A percentile compares a stretch with the other conserved stretches of the same genome.
phyloP scores from a whole-genome alignment of 2,113 vertebrate genomes.

The Dipodomys stephensi region DNA sequence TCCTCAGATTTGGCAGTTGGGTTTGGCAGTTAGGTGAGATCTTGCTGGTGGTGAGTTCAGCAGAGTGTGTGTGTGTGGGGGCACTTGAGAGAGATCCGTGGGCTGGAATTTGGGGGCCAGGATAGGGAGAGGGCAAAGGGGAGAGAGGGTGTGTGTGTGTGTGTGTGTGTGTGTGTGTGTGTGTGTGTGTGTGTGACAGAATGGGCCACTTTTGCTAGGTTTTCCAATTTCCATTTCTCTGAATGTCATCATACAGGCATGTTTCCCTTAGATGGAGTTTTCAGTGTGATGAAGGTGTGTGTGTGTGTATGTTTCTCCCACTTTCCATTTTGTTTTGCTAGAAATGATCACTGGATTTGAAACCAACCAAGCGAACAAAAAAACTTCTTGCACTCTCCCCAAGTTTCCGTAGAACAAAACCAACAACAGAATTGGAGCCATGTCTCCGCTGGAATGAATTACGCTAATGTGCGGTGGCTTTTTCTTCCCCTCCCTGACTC shows the following conservation, averaged over 20 bases:
- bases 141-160: too few species aligned
- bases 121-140: neutral
- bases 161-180: too few species aligned
- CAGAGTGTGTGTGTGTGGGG: neutral
- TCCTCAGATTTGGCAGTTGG: neutral
- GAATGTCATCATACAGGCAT: neutral
- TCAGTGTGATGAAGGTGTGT: neutral
- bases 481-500: constrained; percentile 53
- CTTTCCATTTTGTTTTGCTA: neutral
- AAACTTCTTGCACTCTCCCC: neutral
- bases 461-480: neutral
- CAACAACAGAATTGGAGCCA: neutral
- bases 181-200: neutral
- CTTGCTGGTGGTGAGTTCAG: neutral
- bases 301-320: too few species aligned
- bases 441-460: constrained; percentile 32
- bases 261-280: neutral
- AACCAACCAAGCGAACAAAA: neutral
- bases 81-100: neutral
- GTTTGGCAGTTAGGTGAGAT: neutral
- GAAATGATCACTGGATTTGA: constrained; percentile 2
- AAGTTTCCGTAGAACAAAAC: constrained; percentile 45
- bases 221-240: neutral
- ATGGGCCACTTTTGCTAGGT: neutral
- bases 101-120: neutral